Percentiles rank a stretch among this genome's conserved stretches.
phyloP scores from a whole-genome alignment of 1,140 invertebrate genomes.

The Propsilocerus akamusi region DNA sequence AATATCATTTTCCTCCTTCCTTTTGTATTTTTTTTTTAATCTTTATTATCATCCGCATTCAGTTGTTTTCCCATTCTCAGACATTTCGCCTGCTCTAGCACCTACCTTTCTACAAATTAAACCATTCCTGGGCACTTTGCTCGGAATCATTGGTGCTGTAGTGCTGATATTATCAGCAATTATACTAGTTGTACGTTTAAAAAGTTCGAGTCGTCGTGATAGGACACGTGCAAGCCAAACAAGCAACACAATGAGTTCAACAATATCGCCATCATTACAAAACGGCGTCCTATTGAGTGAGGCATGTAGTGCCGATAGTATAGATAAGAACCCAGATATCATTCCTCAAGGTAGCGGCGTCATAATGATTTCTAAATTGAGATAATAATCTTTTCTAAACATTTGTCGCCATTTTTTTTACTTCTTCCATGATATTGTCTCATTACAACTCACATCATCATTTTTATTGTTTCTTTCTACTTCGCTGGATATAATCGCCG shows the following conservation, averaged over 20 bases:
- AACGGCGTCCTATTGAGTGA: slow-evolving; percentile 22
- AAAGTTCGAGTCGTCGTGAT: slow-evolving; percentile 38
- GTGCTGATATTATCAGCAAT: slow-evolving; percentile 39
- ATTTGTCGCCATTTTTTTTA: not conserved
- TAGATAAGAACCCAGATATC: slow-evolving; percentile 60
- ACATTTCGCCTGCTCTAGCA: slow-evolving; percentile 19
- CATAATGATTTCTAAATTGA: not conserved
- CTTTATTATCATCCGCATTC: not conserved
- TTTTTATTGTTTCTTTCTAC: not conserved
- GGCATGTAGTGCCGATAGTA: slow-evolving; percentile 37
- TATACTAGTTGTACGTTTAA: slow-evolving; percentile 44
- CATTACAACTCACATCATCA: not conserved
- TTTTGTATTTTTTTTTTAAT: not conserved
- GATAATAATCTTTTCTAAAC: not conserved
- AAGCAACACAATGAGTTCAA: slow-evolving; percentile 26
- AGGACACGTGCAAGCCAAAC: slow-evolving; percentile 32
- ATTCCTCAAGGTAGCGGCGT: slow-evolving; percentile 41
- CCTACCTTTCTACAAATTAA: slow-evolving; percentile 42
- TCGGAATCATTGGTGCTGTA: slow-evolving; percentile 48
- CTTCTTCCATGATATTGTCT: not conserved
- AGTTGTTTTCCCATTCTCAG: slow-evolving; percentile 8
- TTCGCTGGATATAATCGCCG: no score
- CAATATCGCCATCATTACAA: slow-evolving; percentile 15
- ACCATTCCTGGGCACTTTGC: slow-evolving; percentile 47
- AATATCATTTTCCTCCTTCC: not conserved